phyloP scores from a whole-genome alignment of 2,888 invertebrate genomes.

The Gymnoscelis rufifasciata region DNA sequence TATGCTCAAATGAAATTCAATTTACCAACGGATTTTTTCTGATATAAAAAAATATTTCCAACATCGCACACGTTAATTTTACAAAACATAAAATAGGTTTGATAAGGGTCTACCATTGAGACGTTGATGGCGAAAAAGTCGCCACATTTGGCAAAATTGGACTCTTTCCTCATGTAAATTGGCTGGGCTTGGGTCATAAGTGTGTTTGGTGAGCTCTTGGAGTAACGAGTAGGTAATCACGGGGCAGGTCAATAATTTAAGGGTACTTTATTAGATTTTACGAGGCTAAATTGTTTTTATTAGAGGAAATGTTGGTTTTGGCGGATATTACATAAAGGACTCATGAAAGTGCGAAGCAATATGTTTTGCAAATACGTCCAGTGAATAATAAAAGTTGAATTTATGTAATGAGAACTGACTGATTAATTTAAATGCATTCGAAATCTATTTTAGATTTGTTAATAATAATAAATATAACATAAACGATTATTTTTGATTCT shows the following conservation, averaged over 20 bases:
- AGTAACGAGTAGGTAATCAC: conserved; percentile 5
- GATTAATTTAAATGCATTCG: too few relatives aligned
- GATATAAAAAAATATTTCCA: not conserved
- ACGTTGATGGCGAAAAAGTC: conserved; percentile 5
- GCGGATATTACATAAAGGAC: too few relatives aligned
- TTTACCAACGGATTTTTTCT: too few relatives aligned
- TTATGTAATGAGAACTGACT: too few relatives aligned
- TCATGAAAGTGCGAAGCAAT: too few relatives aligned
- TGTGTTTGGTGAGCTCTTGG: conserved; percentile 8
- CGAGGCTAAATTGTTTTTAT: not conserved
- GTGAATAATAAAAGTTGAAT: too few relatives aligned
- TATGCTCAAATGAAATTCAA: too few relatives aligned
- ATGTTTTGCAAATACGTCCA: too few relatives aligned
- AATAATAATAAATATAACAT: too few relatives aligned
- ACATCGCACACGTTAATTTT: not conserved
- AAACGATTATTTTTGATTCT: too few relatives aligned
- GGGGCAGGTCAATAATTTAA: conserved; percentile 2
- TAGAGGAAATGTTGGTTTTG: not conserved
- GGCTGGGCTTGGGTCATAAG: conserved; percentile 6
- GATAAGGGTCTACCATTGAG: conserved; percentile 11
- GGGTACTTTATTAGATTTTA: conserved; percentile 4
- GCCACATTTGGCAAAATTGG: conserved; percentile 3
- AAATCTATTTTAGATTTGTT: too few relatives aligned
- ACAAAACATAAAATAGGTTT: conserved; percentile 10
- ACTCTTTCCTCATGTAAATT: conserved; percentile 10